Base-by-base conservation (phyloP, 2,797 vertebrate species). In the Scolopax rusticola region DNA sequence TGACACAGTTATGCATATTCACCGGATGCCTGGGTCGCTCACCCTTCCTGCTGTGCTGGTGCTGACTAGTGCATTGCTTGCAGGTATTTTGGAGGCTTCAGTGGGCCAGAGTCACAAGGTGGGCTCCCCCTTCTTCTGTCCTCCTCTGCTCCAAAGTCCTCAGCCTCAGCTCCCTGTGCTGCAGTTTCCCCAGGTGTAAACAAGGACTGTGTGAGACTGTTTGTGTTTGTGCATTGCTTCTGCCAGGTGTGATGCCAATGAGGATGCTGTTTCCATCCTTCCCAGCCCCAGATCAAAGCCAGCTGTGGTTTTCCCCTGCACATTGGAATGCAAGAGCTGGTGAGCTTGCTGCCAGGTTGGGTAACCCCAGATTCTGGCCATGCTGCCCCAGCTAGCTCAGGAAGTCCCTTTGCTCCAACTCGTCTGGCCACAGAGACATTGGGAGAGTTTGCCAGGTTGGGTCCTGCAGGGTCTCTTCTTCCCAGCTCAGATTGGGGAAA, bases 1-100 rank as follows among this genome's bases (percentile, higher is more conserved):
- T 90, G 95, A 82, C 92, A 57, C 47, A 36, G n/a, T 4, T 10
- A 0, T 5, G 75, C 23, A 67, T 23, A 9, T 25, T 36, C n/a
- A 21, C 1, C 3, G 43, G 15, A 0, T 10, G 9, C 7, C 43
- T 8, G 48, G 4, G 12, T 12, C 0, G 0, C 53, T 87, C 5
- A 1, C 61, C 4, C 5, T 4, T 51, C 7, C 30, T 18, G 4
- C 71, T 6, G 0, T 7, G 50, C 51, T 65, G 54, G 14, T 6
- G 6, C 82, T 47, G 69, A 10, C 54, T 40, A n/a, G 0, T 15
- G 53, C 50, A 10, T 40, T 67, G 76, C 54, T 56, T 6, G 1
- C 30, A 41, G 56, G 10, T 17, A 0, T 7, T 51, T 40, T 25
- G 61, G 30, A 75, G 57, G 65, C 30, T 83, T 38, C n/a, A 7